Evolutionary conservation across 2,113 vertebrate genomes (phyloP).

Genomic region (Montifringilla adamsi): DNA sequence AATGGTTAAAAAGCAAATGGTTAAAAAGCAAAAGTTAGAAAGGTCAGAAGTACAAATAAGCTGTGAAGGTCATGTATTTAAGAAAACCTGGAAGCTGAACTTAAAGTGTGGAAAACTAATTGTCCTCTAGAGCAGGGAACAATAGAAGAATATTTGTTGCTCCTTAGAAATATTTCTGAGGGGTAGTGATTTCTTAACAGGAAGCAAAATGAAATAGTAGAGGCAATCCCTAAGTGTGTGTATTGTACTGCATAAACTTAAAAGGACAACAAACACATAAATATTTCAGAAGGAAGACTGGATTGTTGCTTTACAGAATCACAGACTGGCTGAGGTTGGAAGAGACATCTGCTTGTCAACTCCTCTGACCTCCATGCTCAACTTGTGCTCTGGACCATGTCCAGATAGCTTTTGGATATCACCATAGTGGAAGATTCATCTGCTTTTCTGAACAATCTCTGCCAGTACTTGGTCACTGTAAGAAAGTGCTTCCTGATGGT

Average conservation of each 20-base stretch:
- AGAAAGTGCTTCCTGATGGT: background rate
- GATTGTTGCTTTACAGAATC: background rate
- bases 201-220: background rate
- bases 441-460: background rate
- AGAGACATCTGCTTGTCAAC: background rate
- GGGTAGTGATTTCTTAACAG: background rate
- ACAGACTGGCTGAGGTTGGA: background rate
- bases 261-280: background rate
- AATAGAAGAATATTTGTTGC: background rate
- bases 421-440: background rate
- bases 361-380: background rate
- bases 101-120: background rate
- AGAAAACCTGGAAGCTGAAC: background rate
- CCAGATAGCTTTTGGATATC: background rate
- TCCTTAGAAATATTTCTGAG: background rate
- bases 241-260: background rate
- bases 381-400: accelerated
- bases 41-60: background rate
- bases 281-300: background rate
- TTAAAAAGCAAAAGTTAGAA: background rate
- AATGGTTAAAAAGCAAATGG: background rate
- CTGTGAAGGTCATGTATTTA: background rate
- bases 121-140: background rate
- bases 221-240: background rate
- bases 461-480: accelerated